A percentile compares a stretch with the other conserved stretches of the same genome.
phyloP scores from a whole-genome alignment of 2,888 invertebrate species.

The Cheilosia pagana region DNA sequence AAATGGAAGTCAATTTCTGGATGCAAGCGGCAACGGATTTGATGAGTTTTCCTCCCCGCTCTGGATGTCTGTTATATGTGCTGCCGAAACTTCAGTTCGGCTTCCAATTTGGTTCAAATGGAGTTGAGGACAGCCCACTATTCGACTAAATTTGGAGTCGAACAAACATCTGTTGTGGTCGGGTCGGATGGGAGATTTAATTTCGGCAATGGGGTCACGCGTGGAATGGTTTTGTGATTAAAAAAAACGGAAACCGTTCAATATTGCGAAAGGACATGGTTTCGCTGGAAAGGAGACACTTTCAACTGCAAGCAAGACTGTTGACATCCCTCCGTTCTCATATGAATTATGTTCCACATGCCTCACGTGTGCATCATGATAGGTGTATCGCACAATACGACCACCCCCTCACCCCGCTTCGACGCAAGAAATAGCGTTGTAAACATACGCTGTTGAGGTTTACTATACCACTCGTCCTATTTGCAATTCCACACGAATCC shows the following conservation, averaged over 20 bases:
- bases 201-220: constrained; percentile 60
- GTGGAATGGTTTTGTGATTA: constrained; percentile 62
- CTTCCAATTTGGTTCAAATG: constrained; percentile 63
- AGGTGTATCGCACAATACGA: constrained; percentile 47
- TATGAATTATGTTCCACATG: constrained; percentile 58
- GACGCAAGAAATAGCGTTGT: constrained; percentile 39
- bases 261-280: constrained; percentile 71
- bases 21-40: constrained; percentile 40
- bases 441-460: constrained; percentile 62
- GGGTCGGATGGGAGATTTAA: constrained; percentile 14
- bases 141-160: constrained; percentile 38
- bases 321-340: background rate
- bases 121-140: constrained; percentile 33
- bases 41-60: constrained; percentile 64
- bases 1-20: constrained; percentile 71
- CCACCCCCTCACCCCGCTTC: constrained; percentile 4
- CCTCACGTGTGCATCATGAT: constrained; percentile 37
- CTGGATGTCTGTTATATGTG: constrained; percentile 62
- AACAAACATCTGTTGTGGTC: constrained; percentile 42
- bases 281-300: background rate
- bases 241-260: constrained; percentile 54
- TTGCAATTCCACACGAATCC: constrained; percentile 63
- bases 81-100: constrained; percentile 48
- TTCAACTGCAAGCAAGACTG: background rate
- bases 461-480: constrained; percentile 44